Percentiles rank a stretch among this genome's conserved stretches.
Conservation (phyloP, 2,113 vertebrate species). For the Oxyura jamaicensis region DNA sequence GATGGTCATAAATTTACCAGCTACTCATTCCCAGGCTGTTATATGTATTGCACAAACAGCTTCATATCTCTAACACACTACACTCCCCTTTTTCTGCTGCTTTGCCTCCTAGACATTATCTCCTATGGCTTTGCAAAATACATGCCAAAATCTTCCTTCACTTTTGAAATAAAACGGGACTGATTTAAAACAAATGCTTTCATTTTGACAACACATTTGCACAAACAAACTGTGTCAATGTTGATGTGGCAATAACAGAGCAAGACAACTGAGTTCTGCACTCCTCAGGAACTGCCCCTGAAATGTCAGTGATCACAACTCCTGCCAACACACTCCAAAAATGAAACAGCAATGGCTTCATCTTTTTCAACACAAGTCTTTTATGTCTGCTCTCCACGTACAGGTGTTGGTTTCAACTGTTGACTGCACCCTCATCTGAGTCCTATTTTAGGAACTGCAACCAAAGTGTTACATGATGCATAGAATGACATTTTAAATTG, state of each 20-base stretch:
- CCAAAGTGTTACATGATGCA: conserved; percentile 31
- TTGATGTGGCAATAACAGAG: conserved; percentile 60
- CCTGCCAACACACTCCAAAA: not conserved
- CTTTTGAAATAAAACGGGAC: conserved; percentile 63
- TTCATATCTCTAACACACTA: not conserved
- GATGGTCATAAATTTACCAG: not conserved
- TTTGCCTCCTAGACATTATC: conserved; percentile 17
- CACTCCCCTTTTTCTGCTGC: not conserved
- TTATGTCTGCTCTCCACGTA: not conserved
- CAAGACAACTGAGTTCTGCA: conserved; percentile 21
- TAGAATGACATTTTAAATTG: conserved; percentile 42
- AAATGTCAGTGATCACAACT: conserved; percentile 28
- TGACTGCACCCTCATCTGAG: conserved; percentile 2
- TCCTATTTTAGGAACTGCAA: conserved; percentile 22
- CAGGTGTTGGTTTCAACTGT: conserved; percentile 18
- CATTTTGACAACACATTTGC: conserved; percentile 70
- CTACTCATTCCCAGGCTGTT: not conserved
- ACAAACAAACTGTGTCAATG: conserved; percentile 71
- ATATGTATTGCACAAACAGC: not conserved
- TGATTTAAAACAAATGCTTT: conserved; percentile 70
- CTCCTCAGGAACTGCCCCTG: conserved; percentile 25
- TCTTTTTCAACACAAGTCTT: not conserved
- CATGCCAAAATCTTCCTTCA: conserved; percentile 38
- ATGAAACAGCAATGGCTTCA: not conserved
- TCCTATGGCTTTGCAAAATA: conserved; percentile 25